Percentiles rank a stretch among this genome's conserved stretches.
Conservation (phyloP, 1,140 invertebrate species). For the Zaprionus capensis region DNA sequence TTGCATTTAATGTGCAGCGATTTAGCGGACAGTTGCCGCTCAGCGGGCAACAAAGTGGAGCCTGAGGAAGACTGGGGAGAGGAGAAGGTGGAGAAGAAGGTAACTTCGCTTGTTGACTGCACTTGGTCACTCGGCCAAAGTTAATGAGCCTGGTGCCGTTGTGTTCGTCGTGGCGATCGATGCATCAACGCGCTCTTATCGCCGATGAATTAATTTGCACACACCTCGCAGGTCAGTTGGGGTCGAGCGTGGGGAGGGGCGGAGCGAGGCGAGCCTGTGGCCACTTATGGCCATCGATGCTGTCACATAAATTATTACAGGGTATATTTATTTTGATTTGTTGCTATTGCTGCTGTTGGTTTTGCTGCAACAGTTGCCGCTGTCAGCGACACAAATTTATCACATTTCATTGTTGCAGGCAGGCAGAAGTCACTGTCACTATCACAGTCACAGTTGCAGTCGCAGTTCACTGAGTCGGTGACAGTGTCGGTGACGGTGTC, state of each 20-base stretch:
- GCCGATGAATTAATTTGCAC: slow-evolving; percentile 71
- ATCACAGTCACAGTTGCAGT: slow-evolving; percentile 19
- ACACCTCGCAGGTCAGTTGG: slow-evolving; percentile 60
- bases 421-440: slow-evolving; percentile 17
- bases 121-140: slow-evolving; percentile 76
- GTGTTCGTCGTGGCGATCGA: slow-evolving; percentile 10
- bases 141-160: slow-evolving; percentile 60
- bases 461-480: slow-evolving; percentile 36
- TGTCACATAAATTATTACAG: background rate
- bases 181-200: slow-evolving; percentile 63
- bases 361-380: slow-evolving; percentile 4
- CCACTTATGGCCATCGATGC: slow-evolving; percentile 3
- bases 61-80: background rate
- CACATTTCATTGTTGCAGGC: slow-evolving; percentile 12
- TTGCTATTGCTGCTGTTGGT: background rate
- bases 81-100: background rate
- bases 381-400: slow-evolving; percentile 46
- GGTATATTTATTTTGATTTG: slow-evolving; percentile 18
- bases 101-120: background rate
- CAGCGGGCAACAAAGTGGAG: slow-evolving; percentile 4
- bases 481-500: slow-evolving; percentile 7
- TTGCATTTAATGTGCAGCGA: slow-evolving; percentile 81
- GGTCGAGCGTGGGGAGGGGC: background rate
- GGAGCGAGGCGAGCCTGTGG: background rate
- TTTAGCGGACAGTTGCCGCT: slow-evolving; percentile 56